Evolutionary conservation across 1,140 invertebrate genomes (phyloP), one percentile per base, ranked within the genome.

Genomic region (Elymnias hypermnestra): DNA sequence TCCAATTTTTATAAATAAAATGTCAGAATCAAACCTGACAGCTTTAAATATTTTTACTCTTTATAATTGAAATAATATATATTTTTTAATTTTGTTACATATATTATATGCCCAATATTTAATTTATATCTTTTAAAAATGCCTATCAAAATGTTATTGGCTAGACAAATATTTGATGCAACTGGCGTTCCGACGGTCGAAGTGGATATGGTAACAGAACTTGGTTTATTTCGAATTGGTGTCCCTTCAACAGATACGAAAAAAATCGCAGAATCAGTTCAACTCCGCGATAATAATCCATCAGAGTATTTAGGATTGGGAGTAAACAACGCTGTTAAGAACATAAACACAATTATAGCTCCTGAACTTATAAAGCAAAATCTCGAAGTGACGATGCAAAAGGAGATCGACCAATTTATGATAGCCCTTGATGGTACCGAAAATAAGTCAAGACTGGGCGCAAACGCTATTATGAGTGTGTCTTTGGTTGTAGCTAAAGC

Each of bases 171-270:
- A 75, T 99, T 94, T 82, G 98, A 99, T 86, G 96, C 96, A 40
- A 93, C 96, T 78, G 98, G 97, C 42, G 96, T 98, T 68, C 98
- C 98, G 36, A 99, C 98, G 21, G 95, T 99, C 33, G 98, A 99
- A 87, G 98, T 97, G 29, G 95, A 97, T 82, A 87, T 97, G 75
- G 87, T 91, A 10, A 93, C 92, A 13, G 92, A 93, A 37, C 78
- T 91, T 62, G 97, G 96, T 39, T 76, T 97, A 19, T 99, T 98
- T 87, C 90, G 97, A 45, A 94, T 97, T 54, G 97, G 96, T 37
- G 98, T 99, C 10, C 98, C 98, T 15, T 97, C 95, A 33, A 97
- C 97, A 26, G 98, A 97, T 23, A 95, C 92, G 2, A 99, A 97
- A 61, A 98, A 89, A 53, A 91, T 97, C 41, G 93, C 98, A 68